Evolutionary conservation across 2,797 vertebrate species (phyloP), one percentile per base, ranked within the genome.

Genomic region (Taenioides sp.): DNA sequence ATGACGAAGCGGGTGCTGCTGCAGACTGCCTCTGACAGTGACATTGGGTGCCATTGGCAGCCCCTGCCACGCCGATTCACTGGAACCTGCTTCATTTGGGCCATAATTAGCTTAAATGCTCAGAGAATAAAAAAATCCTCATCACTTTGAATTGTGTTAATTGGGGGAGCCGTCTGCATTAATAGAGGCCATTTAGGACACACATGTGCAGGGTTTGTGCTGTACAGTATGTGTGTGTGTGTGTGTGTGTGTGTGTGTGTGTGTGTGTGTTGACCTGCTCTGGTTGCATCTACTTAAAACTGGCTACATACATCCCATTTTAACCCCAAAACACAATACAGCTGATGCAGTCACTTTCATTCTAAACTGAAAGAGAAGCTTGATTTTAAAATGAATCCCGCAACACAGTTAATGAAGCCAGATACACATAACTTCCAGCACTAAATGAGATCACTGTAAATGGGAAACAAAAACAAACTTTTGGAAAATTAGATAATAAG

Each of bases 61-160:
- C 89, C 92, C 80, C 82, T 89, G 92, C 92, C 88, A 92, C 86
- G 89, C 89, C 89, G 93, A 93, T 93, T 93, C 93, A 90, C 91
- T 91, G 93, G 91, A 94, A 95, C 95, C 94, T 91, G 93, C 93
- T 94, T 95, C 93, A 94, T 95, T 95, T 96, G 93, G 93, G 91
- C 91, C 92, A 88, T 96, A 95, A 96, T 96, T 96, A 95, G 93
- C 94, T 94, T 94, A 95, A 96, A 94, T 93, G 94, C 93, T 94
- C 93, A 88, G 91, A 95, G 94, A 95, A 95, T 95, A 91, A 96
- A 96, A 96, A 95, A 96, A 94, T 95, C 95, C 96, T 95, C 94
- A 96, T 95, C 93, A 90, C 94, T 94, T 94, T 92, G 93, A 90
- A 95, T 94, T 87, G 92, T 94, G 90, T 95, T 96, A 96, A 96